A percentile compares a stretch with the other conserved stretches of the same genome.
These are phyloP conservation scores for Musca vetustissima DNA, from an alignment of 1,140 invertebrate species.

Conservation along the genomic window DNA sequence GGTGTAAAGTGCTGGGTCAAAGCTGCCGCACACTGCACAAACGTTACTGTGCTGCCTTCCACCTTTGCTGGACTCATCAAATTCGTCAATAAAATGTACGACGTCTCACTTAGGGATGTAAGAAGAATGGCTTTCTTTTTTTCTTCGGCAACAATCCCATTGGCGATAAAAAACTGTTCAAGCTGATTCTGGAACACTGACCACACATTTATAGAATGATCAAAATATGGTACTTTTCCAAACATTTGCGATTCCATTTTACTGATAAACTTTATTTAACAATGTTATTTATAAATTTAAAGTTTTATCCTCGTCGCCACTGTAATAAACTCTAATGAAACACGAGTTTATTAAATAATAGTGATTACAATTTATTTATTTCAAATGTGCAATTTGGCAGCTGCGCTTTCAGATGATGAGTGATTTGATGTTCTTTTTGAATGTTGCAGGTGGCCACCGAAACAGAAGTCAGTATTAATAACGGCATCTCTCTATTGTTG, in stretches of 20 bases:
- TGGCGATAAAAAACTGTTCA: slow-evolving; percentile 1
- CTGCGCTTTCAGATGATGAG: no score
- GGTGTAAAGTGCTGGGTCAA: slow-evolving; percentile 10
- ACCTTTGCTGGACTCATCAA: slow-evolving; percentile 5
- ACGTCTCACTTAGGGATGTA: slow-evolving; percentile 11
- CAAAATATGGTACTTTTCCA: slow-evolving; percentile 8
- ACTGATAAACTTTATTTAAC: neutral
- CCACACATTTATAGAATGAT: neutral
- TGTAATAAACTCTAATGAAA: slow-evolving; percentile 6
- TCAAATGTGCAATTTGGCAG: no score
- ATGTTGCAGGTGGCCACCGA: no score
- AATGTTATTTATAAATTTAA: neutral
- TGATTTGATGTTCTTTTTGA: no score
- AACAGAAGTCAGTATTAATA: no score
- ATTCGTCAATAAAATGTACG: slow-evolving; percentile 17
- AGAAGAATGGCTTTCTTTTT: slow-evolving; percentile 7
- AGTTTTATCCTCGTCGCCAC: slow-evolving; percentile 9
- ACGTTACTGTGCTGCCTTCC: neutral
- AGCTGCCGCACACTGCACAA: neutral
- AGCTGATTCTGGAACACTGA: neutral
- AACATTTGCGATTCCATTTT: neutral
- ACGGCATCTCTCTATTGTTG: no score
- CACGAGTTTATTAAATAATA: no score
- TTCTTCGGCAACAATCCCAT: neutral
- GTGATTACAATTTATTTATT: no score